Evolutionary conservation across 2,888 invertebrate genomes (phyloP).

Genomic region (Drosophila mulleri): DNA sequence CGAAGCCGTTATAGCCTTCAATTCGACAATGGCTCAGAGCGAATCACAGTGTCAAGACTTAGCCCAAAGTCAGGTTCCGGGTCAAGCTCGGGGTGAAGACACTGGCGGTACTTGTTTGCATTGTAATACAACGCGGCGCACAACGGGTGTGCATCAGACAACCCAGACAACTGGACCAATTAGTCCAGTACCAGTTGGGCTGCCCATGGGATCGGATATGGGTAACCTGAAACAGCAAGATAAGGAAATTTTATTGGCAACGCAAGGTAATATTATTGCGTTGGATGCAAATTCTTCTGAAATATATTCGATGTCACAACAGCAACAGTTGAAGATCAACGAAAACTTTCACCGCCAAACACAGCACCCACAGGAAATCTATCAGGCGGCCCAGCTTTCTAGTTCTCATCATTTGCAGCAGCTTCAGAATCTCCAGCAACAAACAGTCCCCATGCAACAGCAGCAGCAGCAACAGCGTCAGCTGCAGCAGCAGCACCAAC

Average conservation of each 20-base stretch:
- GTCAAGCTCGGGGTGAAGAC: not conserved
- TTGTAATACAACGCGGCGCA: constrained; percentile 84
- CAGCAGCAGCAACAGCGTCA: constrained; percentile 29
- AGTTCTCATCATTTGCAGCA: constrained; percentile 15
- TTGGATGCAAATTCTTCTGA: not conserved
- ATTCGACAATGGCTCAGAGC: constrained; percentile 44
- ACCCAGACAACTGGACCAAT: constrained; percentile 85
- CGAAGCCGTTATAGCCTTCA: constrained; percentile 70
- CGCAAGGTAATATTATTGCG: constrained; percentile 24
- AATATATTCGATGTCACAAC: not conserved
- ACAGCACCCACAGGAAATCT: constrained; percentile 11
- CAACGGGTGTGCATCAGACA: constrained; percentile 85
- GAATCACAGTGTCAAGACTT: not conserved
- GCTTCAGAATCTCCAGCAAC: constrained; percentile 34
- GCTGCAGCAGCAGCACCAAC: constrained; percentile 42
- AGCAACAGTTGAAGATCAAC: not conserved
- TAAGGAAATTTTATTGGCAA: constrained; percentile 17
- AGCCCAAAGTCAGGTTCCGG: constrained; percentile 18
- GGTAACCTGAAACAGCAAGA: constrained; percentile 23
- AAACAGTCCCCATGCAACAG: constrained; percentile 41
- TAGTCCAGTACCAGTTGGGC: constrained; percentile 84
- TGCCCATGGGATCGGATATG: constrained; percentile 50
- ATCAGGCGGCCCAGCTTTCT: not conserved
- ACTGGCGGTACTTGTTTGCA: constrained; percentile 82
- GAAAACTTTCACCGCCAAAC: constrained; percentile 30